Conservation (phyloP, 2,888 invertebrate species). For the Synanthedon vespiformis region DNA sequence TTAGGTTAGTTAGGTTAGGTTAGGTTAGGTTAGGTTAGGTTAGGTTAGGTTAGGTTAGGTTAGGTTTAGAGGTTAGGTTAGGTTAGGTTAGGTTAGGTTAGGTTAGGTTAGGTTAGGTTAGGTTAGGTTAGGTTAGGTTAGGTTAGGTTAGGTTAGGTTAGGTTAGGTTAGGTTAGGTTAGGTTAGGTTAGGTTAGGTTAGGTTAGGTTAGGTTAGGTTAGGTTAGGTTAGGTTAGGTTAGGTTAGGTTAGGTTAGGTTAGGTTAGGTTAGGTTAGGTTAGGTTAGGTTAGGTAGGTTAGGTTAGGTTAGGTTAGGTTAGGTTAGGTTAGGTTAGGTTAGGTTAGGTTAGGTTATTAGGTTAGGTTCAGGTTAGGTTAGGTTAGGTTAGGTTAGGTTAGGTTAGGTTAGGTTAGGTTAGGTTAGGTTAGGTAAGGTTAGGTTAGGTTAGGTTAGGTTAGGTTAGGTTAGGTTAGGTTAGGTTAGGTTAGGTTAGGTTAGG, state of each 20-base stretch:
- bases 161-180: not conserved
- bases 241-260: not conserved
- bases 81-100: slow-evolving; percentile 1
- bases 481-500: not conserved
- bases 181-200: not conserved
- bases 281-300: not conserved
- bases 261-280: not conserved
- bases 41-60: slow-evolving; percentile 2
- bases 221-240: not conserved
- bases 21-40: slow-evolving; percentile 2
- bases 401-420: not conserved
- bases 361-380: not conserved
- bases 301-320: not conserved
- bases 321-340: not conserved
- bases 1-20: slow-evolving; percentile 2
- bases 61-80: slow-evolving; percentile 2
- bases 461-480: not conserved
- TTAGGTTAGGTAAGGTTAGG: not conserved
- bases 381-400: not conserved
- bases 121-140: not conserved
- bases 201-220: not conserved
- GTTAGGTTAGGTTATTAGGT: not conserved
- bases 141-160: not conserved
- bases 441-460: not conserved
- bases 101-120: not conserved